These are phyloP conservation scores for Jordanella pulchra DNA, from an alignment of 2,797 vertebrate genomes.

Conservation along the genomic window DNA sequence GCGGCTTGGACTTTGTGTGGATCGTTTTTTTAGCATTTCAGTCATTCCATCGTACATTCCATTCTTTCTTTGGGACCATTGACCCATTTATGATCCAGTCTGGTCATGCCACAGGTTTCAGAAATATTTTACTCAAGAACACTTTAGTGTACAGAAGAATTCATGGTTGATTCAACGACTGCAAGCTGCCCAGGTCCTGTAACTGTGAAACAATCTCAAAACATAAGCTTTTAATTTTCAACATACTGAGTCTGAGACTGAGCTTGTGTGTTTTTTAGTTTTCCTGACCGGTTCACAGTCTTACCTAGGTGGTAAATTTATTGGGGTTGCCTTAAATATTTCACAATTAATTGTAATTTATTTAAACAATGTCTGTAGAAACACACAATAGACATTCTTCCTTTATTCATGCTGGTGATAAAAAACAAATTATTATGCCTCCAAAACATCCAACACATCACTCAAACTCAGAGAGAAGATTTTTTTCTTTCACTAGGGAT, in stretches of 20 bases:
- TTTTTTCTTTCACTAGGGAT: slow-evolving; percentile 10
- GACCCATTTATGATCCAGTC: neutral
- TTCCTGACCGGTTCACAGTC: too few species aligned
- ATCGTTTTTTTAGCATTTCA: neutral
- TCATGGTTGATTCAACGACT: neutral
- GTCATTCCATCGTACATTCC: neutral
- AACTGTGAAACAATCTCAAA: too few species aligned
- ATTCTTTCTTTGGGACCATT: neutral
- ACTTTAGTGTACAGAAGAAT: neutral
- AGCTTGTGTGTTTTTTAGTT: neutral
- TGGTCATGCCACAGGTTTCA: neutral
- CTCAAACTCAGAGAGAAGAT: neutral
- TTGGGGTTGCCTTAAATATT: neutral
- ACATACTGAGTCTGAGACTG: neutral
- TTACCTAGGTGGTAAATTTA: neutral
- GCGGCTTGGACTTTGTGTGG: neutral
- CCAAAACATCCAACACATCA: neutral
- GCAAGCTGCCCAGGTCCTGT: too few species aligned
- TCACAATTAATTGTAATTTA: neutral
- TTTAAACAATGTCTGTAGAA: neutral
- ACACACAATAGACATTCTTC: neutral
- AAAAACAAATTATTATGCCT: neutral
- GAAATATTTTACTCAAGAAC: neutral
- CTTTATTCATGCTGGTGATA: neutral
- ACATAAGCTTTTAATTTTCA: neutral